A percentile compares a stretch with the other conserved stretches of the same genome.
Evolutionary conservation across 2,113 vertebrate species (phyloP).

Genomic region (Zapus hudsonius): DNA sequence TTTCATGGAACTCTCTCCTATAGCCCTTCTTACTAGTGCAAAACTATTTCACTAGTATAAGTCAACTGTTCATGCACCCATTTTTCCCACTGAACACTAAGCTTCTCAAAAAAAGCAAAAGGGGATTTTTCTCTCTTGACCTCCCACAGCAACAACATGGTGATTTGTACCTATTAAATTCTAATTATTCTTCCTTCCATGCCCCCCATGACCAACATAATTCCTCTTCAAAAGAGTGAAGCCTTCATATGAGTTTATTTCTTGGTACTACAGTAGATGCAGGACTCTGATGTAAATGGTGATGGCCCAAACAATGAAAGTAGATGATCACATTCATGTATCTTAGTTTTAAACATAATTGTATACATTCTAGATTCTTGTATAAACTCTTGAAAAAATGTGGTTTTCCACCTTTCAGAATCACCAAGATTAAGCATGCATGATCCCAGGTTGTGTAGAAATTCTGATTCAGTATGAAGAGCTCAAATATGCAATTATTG

Average conservation of each 20-base stretch:
- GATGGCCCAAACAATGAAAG: conserved; percentile 5
- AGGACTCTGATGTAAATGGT: not conserved
- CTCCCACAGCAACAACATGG: not conserved
- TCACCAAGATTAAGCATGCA: conserved; percentile 28
- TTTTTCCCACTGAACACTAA: conserved; percentile 31
- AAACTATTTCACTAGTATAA: conserved; percentile 9
- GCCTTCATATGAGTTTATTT: not conserved
- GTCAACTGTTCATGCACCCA: conserved; percentile 27
- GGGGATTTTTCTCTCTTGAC: not conserved
- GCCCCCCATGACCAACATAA: not conserved
- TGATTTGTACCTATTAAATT: conserved; percentile 23
- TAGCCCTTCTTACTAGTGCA: not conserved
- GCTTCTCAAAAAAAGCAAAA: conserved; percentile 1
- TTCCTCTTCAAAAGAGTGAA: conserved; percentile 42
- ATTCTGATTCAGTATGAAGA: not conserved
- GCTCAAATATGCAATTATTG: conserved; percentile 9
- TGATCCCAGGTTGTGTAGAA: conserved; percentile 1
- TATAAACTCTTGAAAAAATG: conserved; percentile 29
- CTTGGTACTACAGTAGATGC: not conserved
- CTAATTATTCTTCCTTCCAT: not conserved
- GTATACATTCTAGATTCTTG: not conserved
- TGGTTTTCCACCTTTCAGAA: conserved; percentile 1
- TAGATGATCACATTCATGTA: not conserved
- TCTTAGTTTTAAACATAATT: conserved; percentile 5
- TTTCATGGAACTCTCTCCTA: conserved; percentile 25